Conservation (phyloP, 2,888 invertebrate species). For the Patella ulyssiponensis region DNA sequence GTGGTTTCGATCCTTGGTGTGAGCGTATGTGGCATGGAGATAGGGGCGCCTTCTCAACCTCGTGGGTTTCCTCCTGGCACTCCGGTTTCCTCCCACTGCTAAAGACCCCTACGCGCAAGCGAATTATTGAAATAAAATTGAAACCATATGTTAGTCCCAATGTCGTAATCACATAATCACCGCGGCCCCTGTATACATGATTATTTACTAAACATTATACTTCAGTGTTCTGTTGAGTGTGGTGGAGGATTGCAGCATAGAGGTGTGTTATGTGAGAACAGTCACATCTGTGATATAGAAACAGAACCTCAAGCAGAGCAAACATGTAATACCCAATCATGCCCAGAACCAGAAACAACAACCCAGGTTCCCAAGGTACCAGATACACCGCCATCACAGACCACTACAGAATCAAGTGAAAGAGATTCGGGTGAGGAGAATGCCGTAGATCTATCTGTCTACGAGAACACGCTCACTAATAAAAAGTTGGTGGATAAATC, state of each 20-base stretch:
- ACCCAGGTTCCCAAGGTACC: conserved; percentile 1
- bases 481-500: conserved; percentile 23
- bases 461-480: background rate
- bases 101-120: too few relatives aligned
- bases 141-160: too few relatives aligned
- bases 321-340: conserved; percentile 46
- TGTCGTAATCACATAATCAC: too few relatives aligned
- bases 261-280: conserved; percentile 67
- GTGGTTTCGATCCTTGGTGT: too few relatives aligned
- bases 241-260: conserved; percentile 71
- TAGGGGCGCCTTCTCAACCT: too few relatives aligned
- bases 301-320: conserved; percentile 49
- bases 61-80: too few relatives aligned
- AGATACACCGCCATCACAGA: conserved; percentile 9
- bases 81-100: too few relatives aligned
- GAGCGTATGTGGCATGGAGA: too few relatives aligned
- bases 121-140: too few relatives aligned
- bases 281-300: conserved; percentile 52
- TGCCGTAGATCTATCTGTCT: background rate
- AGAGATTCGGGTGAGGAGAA: background rate
- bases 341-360: conserved; percentile 34
- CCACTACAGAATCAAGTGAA: background rate
- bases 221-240: conserved; percentile 68
- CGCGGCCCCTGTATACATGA: too few relatives aligned
- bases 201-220: too few relatives aligned